Evolutionary conservation across 2,113 vertebrate species (phyloP), one percentile per base, ranked within the genome.

Genomic region (Procavia capensis): DNA sequence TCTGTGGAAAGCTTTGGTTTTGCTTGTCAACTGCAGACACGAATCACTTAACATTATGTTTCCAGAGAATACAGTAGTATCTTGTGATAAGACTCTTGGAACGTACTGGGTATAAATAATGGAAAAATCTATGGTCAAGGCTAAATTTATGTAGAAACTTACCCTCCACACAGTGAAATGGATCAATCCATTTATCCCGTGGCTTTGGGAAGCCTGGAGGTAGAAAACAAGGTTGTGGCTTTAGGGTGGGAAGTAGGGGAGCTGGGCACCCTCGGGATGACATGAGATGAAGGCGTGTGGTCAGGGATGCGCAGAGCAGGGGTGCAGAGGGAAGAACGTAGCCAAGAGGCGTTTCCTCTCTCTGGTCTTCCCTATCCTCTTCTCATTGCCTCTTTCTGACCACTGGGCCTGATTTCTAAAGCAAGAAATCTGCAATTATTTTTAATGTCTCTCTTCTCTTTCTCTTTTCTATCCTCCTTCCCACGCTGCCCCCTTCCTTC

Each of bases 1-100:
- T 29, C 54, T 93, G 72, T n/a, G 61, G 88, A 94, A 95, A 91
- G 27, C 25, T 61, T 43, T 94, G 70, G 41, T 66, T 95, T 96
- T 86, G 36, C 34, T 74, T 74, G 90, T n/a, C 47, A 90, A 81
- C 17, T 11, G 17, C 19, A 80, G 34, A n/a, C 25, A 36, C 45
- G 85, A 82, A 61, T 87, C 45, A 74, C 31, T 84, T 84, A 79
- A 74, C 78, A 70, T 66, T 24, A 29, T 17, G 24, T 84, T 81
- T 88, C 72, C 25, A 93, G 36, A 92, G 66, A 74, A 63, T 47
- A 84, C 36, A 81, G 93, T 84, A 83, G 50, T 75, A 8, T 27
- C 86, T 63, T 72, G 41, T 79, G 20, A 36, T 79, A 45, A 22
- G 20, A 76, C 84, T 91, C 94, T 81, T 80, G 72, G 22, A 61